Evolutionary conservation across 2,888 invertebrate species (phyloP).

Genomic region (Diaperis boleti): DNA sequence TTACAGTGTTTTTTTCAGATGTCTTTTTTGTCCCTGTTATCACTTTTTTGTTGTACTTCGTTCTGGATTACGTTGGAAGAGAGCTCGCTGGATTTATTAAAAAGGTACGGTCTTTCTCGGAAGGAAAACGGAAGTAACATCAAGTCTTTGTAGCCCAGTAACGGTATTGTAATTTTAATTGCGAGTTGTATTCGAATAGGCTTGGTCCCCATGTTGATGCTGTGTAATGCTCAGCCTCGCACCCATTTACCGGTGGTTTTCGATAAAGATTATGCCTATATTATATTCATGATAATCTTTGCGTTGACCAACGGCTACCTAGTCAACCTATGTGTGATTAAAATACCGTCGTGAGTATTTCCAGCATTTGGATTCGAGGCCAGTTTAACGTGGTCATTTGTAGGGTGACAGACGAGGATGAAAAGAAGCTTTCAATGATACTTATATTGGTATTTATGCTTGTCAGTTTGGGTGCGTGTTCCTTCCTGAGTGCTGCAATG

Average conservation of each 20-base stretch:
- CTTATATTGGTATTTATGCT: constrained; percentile 37
- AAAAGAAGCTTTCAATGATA: constrained; percentile 26
- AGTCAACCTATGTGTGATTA: constrained; percentile 85
- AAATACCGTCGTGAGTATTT: constrained; percentile 79
- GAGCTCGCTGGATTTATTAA: constrained; percentile 49
- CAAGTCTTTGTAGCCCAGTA: constrained; percentile 72
- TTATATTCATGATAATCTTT: constrained; percentile 81
- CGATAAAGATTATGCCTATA: constrained; percentile 80
- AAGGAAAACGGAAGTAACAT: too few species aligned
- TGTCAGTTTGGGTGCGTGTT: constrained; percentile 29
- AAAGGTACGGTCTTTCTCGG: constrained; percentile 46
- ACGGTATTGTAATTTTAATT: constrained; percentile 74
- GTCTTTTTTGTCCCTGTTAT: constrained; percentile 54
- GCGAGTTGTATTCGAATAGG: constrained; percentile 74
- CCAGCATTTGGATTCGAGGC: background rate
- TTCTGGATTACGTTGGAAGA: constrained; percentile 52
- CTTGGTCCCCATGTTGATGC: constrained; percentile 85
- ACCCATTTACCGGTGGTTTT: constrained; percentile 81
- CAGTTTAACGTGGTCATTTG: constrained; percentile 14
- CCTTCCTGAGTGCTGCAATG: constrained; percentile 26
- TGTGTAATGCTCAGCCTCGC: constrained; percentile 89
- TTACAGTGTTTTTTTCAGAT: constrained; percentile 48
- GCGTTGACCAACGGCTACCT: constrained; percentile 90
- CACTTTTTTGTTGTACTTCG: constrained; percentile 49
- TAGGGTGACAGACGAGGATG: constrained; percentile 22